Percentiles rank a stretch among this genome's conserved stretches.
Conservation (phyloP, 2,113 vertebrate species). For the Dolichotis patagonum region DNA sequence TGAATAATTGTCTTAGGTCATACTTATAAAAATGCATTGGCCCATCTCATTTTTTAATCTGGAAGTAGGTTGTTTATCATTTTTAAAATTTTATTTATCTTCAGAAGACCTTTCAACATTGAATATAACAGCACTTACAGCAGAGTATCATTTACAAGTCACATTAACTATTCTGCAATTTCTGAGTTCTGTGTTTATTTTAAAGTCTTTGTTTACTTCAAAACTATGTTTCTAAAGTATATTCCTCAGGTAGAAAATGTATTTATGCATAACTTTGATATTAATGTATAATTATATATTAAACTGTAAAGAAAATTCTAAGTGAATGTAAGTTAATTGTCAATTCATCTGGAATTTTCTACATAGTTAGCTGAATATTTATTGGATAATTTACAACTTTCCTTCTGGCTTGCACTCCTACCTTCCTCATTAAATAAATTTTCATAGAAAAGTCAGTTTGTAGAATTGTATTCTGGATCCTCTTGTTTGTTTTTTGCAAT, state of each 20-base stretch:
- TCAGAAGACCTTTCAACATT: not conserved
- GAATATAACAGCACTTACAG: not conserved
- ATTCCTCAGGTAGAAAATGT: not conserved
- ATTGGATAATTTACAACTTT: not conserved
- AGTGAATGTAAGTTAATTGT: not conserved
- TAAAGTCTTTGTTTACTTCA: not conserved
- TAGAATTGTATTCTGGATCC: not conserved
- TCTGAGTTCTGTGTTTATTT: not conserved
- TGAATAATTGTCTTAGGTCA: not conserved
- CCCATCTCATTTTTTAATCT: constrained; percentile 2
- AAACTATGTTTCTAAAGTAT: not conserved
- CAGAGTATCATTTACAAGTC: not conserved
- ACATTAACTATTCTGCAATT: constrained; percentile 27
- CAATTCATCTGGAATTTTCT: not conserved
- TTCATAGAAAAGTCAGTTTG: not conserved
- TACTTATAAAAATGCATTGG: not conserved
- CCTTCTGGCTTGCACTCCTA: not conserved
- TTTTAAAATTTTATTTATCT: constrained; percentile 23
- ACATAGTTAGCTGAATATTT: not conserved
- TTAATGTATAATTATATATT: not conserved
- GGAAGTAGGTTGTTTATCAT: not conserved
- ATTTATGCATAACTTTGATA: not conserved
- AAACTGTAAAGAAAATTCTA: not conserved
- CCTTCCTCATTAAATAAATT: not conserved
- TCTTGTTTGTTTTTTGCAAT: not conserved